Evolutionary conservation across 2,113 vertebrate species (phyloP).

Genomic region (Laticauda colubrina): DNA sequence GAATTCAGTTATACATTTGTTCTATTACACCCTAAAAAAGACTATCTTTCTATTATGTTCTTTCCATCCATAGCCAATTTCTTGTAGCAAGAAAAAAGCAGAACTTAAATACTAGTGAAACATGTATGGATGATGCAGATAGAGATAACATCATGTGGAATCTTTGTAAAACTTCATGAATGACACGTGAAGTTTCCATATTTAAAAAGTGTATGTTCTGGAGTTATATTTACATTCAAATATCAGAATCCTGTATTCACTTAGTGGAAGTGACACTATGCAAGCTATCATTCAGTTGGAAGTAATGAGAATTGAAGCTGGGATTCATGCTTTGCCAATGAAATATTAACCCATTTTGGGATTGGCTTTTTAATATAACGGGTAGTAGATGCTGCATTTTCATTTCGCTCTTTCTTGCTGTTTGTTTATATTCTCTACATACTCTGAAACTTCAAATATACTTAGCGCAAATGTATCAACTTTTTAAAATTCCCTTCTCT

Average conservation of each 20-base stretch:
- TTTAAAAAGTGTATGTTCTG: neutral
- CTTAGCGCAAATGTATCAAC: neutral
- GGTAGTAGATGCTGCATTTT: neutral
- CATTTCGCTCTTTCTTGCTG: neutral
- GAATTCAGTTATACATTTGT: neutral
- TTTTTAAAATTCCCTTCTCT: neutral
- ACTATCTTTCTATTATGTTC: neutral
- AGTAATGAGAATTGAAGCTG: neutral
- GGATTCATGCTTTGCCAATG: neutral
- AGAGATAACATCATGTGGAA: neutral
- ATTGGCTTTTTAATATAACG: neutral
- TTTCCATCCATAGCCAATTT: neutral
- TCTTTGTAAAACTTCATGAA: neutral
- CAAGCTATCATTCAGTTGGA: neutral
- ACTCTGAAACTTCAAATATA: neutral
- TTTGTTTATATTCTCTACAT: neutral
- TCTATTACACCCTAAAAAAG: neutral
- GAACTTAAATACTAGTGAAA: neutral
- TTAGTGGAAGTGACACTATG: neutral
- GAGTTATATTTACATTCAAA: neutral
- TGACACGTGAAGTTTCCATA: neutral
- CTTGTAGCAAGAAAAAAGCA: neutral
- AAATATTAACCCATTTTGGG: neutral
- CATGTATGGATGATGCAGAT: neutral
- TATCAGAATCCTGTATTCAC: neutral